Percentiles rank a stretch among this genome's conserved stretches.
phyloP scores from a whole-genome alignment of 2,888 invertebrate genomes.

The Stegana nigrithorax region DNA sequence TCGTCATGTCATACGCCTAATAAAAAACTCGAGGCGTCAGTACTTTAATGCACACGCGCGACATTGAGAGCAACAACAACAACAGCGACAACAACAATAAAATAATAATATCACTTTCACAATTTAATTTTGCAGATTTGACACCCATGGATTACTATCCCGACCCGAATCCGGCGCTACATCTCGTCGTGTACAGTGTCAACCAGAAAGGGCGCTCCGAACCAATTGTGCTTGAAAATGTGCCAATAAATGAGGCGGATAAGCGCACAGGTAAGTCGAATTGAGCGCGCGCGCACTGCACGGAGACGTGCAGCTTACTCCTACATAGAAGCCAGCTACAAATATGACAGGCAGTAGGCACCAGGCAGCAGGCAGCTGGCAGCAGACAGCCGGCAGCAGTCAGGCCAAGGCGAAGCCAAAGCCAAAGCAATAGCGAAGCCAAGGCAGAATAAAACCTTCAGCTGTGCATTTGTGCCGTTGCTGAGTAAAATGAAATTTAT shows the following conservation, averaged over 20 bases:
- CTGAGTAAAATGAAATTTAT: slow-evolving; percentile 31
- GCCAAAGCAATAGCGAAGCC: background rate
- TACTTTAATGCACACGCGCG: too few relatives aligned
- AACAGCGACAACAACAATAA: background rate
- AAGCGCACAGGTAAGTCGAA: slow-evolving; percentile 80
- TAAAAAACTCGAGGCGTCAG: too few relatives aligned
- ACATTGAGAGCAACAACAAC: too few relatives aligned
- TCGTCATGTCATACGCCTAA: too few relatives aligned
- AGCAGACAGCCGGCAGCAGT: too few relatives aligned
- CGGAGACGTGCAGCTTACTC: background rate
- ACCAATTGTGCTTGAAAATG: slow-evolving; percentile 83
- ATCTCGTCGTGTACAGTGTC: slow-evolving; percentile 83
- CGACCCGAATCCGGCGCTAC: slow-evolving; percentile 74
- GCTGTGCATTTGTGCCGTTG: slow-evolving; percentile 3
- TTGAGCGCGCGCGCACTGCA: too few relatives aligned
- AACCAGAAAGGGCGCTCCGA: slow-evolving; percentile 90
- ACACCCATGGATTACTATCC: slow-evolving; percentile 67
- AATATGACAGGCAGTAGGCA: too few relatives aligned
- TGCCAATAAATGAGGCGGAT: slow-evolving; percentile 88
- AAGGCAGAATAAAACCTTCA: slow-evolving; percentile 1
- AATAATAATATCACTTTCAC: background rate
- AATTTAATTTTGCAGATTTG: slow-evolving; percentile 56
- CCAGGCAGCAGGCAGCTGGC: too few relatives aligned
- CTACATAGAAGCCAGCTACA: background rate
- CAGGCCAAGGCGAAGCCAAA: too few relatives aligned